These are phyloP conservation scores for Dorcus parallelipipedus DNA, from an alignment of 2,888 invertebrate genomes.

Conservation along the genomic window DNA sequence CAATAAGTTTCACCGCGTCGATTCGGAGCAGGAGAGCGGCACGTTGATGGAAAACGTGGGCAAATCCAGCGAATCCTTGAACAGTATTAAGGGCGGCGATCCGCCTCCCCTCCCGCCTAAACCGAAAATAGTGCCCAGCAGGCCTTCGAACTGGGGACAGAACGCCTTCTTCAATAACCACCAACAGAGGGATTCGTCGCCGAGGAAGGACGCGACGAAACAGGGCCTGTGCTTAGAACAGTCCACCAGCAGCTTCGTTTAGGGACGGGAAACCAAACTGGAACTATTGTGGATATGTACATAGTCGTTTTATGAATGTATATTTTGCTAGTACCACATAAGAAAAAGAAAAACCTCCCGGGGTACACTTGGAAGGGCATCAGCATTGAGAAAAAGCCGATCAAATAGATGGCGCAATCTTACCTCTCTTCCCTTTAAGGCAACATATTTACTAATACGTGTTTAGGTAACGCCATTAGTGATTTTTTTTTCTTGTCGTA, in stretches of 20 bases:
- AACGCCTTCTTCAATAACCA: constrained; percentile 36
- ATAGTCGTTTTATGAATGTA: too few relatives aligned
- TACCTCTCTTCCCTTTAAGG: too few relatives aligned
- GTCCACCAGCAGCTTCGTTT: constrained; percentile 65
- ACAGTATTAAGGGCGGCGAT: constrained; percentile 25
- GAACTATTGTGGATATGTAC: too few relatives aligned
- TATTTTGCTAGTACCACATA: too few relatives aligned
- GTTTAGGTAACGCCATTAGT: too few relatives aligned
- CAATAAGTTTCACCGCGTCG: constrained; percentile 14
- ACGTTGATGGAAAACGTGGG: constrained; percentile 32
- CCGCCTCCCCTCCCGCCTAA: constrained; percentile 75
- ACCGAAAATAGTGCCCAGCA: constrained; percentile 67
- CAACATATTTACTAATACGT: too few relatives aligned
- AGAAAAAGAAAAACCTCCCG: too few relatives aligned
- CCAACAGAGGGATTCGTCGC: constrained; percentile 14
- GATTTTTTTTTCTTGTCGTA: too few relatives aligned
- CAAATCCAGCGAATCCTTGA: constrained; percentile 6
- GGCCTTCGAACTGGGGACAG: constrained; percentile 58
- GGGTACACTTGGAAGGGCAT: too few relatives aligned
- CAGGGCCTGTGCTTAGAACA: constrained; percentile 56
- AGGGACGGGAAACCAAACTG: constrained; percentile 10
- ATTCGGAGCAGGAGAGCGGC: constrained; percentile 19
- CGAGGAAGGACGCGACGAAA: constrained; percentile 18
- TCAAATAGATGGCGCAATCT: too few relatives aligned
- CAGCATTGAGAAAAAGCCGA: too few relatives aligned